Percentiles rank a stretch among this genome's conserved stretches.
Evolutionary conservation across 2,797 vertebrate species (phyloP).

Genomic region (Danio albolineatus): DNA sequence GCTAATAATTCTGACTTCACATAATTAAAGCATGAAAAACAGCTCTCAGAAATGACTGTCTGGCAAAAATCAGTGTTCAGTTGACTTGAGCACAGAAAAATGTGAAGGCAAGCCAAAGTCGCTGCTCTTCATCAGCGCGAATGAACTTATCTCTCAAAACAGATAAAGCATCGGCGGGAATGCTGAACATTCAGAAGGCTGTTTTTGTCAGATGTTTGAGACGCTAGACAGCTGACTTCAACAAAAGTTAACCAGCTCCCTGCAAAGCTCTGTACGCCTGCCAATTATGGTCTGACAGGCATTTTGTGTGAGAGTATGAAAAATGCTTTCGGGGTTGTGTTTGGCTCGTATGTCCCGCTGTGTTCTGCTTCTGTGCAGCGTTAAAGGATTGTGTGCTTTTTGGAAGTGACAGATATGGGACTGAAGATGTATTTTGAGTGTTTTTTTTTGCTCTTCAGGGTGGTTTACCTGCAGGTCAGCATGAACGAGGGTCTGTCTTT

Average conservation of each 20-base stretch:
- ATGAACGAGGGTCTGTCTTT: conserved; percentile 92
- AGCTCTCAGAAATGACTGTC: not conserved
- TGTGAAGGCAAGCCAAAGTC: conserved; percentile 3
- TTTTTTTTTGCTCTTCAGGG: conserved; percentile 79
- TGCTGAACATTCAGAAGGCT: conserved; percentile 17
- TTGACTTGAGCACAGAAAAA: not conserved
- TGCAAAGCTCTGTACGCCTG: conserved; percentile 2
- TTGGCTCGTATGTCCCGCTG: not conserved
- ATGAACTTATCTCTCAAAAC: conserved; percentile 20
- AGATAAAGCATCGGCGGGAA: conserved; percentile 18
- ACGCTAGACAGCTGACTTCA: conserved; percentile 48
- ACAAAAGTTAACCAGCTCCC: conserved; percentile 44
- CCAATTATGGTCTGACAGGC: conserved; percentile 29
- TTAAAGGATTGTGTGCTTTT: not conserved
- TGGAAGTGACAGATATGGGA: not conserved
- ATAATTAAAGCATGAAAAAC: too few relatives aligned
- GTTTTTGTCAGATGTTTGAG: conserved; percentile 40
- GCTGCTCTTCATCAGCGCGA: conserved; percentile 6
- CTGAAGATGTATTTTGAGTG: not conserved
- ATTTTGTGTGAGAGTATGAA: conserved; percentile 1
- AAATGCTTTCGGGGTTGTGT: conserved; percentile 9
- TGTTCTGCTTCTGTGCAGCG: not conserved
- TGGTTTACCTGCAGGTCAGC: conserved; percentile 91
- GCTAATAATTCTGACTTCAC: too few relatives aligned
- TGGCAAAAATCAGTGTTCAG: not conserved